These are phyloP conservation scores for Sphenopsis melanotis DNA, from an alignment of 2,797 vertebrate species.

Conservation along the genomic window DNA sequence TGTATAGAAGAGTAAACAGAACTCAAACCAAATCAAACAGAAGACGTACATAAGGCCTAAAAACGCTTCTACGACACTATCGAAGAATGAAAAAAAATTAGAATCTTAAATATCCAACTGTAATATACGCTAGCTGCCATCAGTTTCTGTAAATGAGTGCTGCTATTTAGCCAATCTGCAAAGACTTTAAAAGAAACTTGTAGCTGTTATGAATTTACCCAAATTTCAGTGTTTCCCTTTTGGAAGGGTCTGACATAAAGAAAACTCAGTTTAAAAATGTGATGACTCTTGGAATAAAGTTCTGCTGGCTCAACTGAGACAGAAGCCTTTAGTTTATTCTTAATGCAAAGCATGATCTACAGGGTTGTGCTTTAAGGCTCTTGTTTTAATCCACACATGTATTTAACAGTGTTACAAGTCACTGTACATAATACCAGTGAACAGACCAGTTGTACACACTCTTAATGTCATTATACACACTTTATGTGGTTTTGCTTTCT, in stretches of 20 bases:
- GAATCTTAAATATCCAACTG: background rate
- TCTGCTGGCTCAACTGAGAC: background rate
- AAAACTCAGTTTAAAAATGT: background rate
- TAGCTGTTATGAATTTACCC: background rate
- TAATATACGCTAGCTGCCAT: background rate
- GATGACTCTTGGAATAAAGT: background rate
- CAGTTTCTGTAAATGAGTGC: background rate
- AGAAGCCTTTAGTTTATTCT: background rate
- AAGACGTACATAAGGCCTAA: accelerated
- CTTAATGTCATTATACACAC: background rate
- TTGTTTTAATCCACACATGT: background rate
- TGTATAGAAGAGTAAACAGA: background rate
- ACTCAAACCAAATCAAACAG: background rate
- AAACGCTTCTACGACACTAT: accelerated
- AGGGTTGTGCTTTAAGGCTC: background rate
- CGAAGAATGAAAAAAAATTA: background rate
- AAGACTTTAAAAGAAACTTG: background rate
- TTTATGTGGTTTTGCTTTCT: background rate
- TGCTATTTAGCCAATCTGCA: background rate
- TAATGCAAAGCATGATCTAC: background rate
- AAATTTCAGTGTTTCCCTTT: background rate
- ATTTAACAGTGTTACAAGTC: background rate
- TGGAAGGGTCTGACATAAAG: background rate
- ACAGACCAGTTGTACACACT: background rate
- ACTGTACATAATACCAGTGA: background rate